Evolutionary conservation across 2,888 invertebrate genomes (phyloP).

Genomic region (Schizaphis graminum): DNA sequence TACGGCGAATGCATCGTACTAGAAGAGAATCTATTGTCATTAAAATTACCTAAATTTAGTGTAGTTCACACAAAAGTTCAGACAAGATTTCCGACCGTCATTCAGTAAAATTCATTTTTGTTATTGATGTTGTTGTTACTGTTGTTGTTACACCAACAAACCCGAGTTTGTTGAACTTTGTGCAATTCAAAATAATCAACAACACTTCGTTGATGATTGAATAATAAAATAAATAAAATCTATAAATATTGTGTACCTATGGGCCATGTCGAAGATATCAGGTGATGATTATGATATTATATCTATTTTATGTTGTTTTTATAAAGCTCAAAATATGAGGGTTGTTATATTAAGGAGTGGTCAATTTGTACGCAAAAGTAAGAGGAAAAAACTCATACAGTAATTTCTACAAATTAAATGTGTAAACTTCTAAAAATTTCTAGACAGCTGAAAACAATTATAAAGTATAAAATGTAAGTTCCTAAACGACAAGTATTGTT

Average conservation of each 20-base stretch:
- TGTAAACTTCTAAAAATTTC: no score
- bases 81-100: background rate
- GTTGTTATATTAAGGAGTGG: no score
- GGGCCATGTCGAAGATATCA: background rate
- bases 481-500: no score
- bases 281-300: no score
- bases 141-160: background rate
- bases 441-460: no score
- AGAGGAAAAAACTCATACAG: no score
- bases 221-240: background rate
- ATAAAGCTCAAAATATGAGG: background rate
- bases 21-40: background rate
- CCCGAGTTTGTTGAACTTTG: background rate
- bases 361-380: background rate
- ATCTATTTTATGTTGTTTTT: background rate
- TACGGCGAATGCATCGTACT: no score
- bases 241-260: background rate
- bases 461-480: no score
- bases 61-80: background rate
- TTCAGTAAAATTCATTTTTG: background rate
- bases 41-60: background rate
- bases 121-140: background rate
- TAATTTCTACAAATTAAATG: no score
- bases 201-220: background rate
- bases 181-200: background rate